Conservation (phyloP, 2,797 vertebrate species). For the Furcifer pardalis region DNA sequence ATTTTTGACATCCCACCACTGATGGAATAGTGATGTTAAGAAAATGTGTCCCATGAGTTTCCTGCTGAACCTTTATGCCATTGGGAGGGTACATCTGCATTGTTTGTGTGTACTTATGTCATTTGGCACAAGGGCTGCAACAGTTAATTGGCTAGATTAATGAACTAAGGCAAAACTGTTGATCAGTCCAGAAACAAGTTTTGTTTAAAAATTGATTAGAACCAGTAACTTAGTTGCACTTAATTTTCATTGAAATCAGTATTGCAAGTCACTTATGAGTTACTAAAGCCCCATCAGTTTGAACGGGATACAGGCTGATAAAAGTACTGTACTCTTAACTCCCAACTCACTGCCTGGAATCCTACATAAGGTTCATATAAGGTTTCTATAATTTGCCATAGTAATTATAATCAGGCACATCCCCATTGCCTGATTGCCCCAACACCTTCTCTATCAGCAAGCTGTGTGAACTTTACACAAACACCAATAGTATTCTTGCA, state of each 20-base stretch:
- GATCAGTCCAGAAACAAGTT: not conserved
- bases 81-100: not conserved
- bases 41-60: not conserved
- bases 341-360: too few relatives aligned
- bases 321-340: too few relatives aligned
- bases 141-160: not conserved
- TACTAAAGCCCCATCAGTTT: not conserved
- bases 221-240: too few relatives aligned
- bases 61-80: not conserved
- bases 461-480: too few relatives aligned
- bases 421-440: too few relatives aligned
- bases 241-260: not conserved
- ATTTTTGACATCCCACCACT: too few relatives aligned
- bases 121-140: not conserved
- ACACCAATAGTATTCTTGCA: too few relatives aligned
- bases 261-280: not conserved
- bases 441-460: too few relatives aligned
- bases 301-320: not conserved
- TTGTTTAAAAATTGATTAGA: too few relatives aligned
- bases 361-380: too few relatives aligned
- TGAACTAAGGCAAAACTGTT: not conserved
- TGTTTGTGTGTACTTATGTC: not conserved
- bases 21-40: not conserved
- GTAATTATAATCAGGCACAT: too few relatives aligned
- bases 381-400: too few relatives aligned